A percentile compares a stretch with the other conserved stretches of the same genome.
These are phyloP conservation scores for Lacerta bilineata DNA, from an alignment of 2,797 vertebrate species.

Conservation along the genomic window DNA sequence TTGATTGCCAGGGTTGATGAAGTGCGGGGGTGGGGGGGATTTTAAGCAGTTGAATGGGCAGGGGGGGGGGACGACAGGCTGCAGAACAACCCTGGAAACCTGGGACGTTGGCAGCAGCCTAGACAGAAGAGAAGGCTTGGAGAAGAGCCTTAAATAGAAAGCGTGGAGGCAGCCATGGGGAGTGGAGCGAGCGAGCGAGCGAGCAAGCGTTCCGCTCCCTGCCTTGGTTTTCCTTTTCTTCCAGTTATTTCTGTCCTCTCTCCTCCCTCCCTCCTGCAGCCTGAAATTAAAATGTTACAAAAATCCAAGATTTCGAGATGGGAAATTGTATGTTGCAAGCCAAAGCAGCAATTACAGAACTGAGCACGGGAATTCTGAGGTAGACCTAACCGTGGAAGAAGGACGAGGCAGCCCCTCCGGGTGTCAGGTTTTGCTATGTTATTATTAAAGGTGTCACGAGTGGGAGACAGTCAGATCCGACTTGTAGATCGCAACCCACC, in stretches of 20 bases:
- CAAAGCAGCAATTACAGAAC: conserved; percentile 24
- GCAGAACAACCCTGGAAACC: conserved; percentile 73
- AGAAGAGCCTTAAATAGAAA: conserved; percentile 77
- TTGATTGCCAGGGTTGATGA: background rate
- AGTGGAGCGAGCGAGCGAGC: conserved; percentile 64
- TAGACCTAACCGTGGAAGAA: background rate
- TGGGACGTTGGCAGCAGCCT: conserved; percentile 50
- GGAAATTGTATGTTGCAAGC: conserved; percentile 21
- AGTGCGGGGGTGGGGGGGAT: background rate
- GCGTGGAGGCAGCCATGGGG: conserved; percentile 65
- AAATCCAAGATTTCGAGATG: background rate
- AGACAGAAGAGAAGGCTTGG: conserved; percentile 73
- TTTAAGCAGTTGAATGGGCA: conserved; percentile 59
- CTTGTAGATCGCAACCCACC: background rate
- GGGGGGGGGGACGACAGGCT: conserved; percentile 66
- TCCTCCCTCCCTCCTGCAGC: conserved; percentile 28
- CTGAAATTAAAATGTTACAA: background rate
- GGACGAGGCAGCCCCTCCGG: background rate
- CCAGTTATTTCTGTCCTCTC: conserved; percentile 58
- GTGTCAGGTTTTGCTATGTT: background rate
- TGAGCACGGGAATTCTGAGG: conserved; percentile 17
- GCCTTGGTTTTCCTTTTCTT: conserved; percentile 44
- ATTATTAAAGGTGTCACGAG: background rate
- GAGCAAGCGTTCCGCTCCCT: conserved; percentile 64
- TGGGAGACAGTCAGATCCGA: background rate